phyloP scores from a whole-genome alignment of 2,113 vertebrate species.

The Brachyistius frenatus region DNA sequence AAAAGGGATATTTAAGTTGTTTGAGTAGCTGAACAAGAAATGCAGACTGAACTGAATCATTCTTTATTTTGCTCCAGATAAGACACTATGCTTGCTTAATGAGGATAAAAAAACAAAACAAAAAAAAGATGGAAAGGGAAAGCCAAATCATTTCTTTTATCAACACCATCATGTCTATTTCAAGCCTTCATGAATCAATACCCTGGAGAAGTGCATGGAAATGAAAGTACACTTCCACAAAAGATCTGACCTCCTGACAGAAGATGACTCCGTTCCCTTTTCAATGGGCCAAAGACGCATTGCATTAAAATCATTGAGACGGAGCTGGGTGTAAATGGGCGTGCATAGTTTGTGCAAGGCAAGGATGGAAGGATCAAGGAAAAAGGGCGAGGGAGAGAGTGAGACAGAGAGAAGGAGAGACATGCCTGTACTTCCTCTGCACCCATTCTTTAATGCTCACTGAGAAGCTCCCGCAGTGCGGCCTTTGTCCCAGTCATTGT shows the following conservation, averaged over 20 bases:
- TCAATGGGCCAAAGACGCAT: slow-evolving; percentile 56
- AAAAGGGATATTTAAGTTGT: neutral
- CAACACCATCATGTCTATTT: slow-evolving; percentile 45
- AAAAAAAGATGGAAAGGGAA: neutral
- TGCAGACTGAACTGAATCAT: neutral
- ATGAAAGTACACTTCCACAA: slow-evolving; percentile 61
- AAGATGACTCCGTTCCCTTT: slow-evolving; percentile 65
- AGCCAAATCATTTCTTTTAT: slow-evolving; percentile 9
- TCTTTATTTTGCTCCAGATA: slow-evolving; percentile 8
- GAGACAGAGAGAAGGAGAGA: slow-evolving; percentile 32
- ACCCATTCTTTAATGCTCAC: slow-evolving; percentile 64
- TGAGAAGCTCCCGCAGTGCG: slow-evolving; percentile 70
- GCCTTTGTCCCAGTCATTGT: slow-evolving; percentile 81
- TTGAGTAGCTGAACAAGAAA: slow-evolving; percentile 15
- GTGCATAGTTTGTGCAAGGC: slow-evolving; percentile 54
- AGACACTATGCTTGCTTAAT: neutral
- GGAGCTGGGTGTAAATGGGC: slow-evolving; percentile 59
- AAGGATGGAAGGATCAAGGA: slow-evolving; percentile 50
- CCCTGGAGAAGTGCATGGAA: slow-evolving; percentile 50
- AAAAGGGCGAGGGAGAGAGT: slow-evolving; percentile 15
- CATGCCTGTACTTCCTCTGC: slow-evolving; percentile 70
- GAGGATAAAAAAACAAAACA: neutral
- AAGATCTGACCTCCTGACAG: slow-evolving; percentile 49
- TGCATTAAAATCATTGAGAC: slow-evolving; percentile 61
- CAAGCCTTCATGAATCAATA: slow-evolving; percentile 50